Conservation (phyloP, 1,140 invertebrate genomes). For the Trachymyrmex septentrionalis region DNA sequence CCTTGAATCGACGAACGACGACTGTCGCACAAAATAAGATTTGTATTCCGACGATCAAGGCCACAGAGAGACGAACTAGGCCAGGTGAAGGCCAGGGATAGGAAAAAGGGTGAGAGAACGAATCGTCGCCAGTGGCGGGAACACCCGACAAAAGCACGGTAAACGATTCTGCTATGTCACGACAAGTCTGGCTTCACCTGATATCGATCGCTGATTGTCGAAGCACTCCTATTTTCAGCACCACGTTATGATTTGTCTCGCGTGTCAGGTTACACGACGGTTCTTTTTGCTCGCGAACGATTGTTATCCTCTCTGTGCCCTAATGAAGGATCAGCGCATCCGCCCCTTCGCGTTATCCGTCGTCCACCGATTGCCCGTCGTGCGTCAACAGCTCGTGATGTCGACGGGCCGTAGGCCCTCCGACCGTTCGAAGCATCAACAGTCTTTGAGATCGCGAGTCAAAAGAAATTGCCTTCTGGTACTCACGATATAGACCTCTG, state of each 20-base stretch:
- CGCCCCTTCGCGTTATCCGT: background rate
- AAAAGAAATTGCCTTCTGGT: constrained; percentile 61
- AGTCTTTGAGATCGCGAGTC: background rate
- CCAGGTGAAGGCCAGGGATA: background rate
- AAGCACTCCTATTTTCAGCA: constrained; percentile 78
- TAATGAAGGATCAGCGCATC: background rate
- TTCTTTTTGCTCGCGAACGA: constrained; percentile 27
- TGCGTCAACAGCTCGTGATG: background rate
- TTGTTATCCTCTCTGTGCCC: background rate
- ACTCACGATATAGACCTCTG: constrained; percentile 85
- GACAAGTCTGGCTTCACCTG: constrained; percentile 50
- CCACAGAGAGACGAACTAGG: background rate
- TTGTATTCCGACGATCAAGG: background rate
- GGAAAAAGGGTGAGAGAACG: background rate
- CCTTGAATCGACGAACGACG: background rate
- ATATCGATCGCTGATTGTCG: constrained; percentile 76
- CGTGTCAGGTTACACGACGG: constrained; percentile 72
- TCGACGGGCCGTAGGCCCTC: background rate
- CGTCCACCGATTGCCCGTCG: background rate
- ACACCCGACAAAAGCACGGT: constrained; percentile 4
- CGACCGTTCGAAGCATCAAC: background rate
- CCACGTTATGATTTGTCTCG: constrained; percentile 75
- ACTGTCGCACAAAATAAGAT: background rate
- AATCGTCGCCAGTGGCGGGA: background rate
- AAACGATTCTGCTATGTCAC: constrained; percentile 18